Evolutionary conservation across 2,113 vertebrate genomes (phyloP), one percentile per base, ranked within the genome.

Genomic region (Chamaea fasciata): DNA sequence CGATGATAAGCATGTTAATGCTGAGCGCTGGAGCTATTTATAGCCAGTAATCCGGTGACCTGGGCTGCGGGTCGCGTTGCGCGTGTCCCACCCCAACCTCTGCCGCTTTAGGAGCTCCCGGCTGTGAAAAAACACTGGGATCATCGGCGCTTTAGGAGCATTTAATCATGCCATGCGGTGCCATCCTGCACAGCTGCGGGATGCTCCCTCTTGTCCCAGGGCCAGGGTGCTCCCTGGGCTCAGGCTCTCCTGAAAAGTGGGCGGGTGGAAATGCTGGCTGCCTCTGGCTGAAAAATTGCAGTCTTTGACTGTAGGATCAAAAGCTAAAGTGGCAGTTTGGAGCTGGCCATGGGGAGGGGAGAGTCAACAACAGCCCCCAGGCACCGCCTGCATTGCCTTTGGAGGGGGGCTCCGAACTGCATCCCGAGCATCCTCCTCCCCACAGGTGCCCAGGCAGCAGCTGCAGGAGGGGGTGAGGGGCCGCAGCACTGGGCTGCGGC

Each of bases 31-130:
- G 81, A 69, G 81, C 87, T 94, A 74, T 95, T 89, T 81, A 81
- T 89, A 92, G 81, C n/a, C 9, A 0, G 73, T 95, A 96, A 96
- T 95, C 94, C 64, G 3, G 64, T 95, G 95, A 95, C 95, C 94
- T 87, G 94, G 95, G 77, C 84, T 70, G 87, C 11, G 31, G 95
- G 94, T 96, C 84, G 13, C 24, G 68, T 80, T 35, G 5, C 1
- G 39, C 30, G 16, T 50, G 83, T 89, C 87, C 94, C 90, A 79
- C 77, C 50, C 64, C 87, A 69, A n/a, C 81, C 90, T 65, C 75
- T 41, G 39, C 60, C 0, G 64, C 78, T 56, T 41, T 17, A 30
- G 53, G 56, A 26, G 93, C 81, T 92, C 75, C 89, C 2, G 20
- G 31, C 79, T 15, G 49, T 8, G 44, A 47, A 28, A 30, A 68